phyloP scores from a whole-genome alignment of 2,113 vertebrate genomes.

The Carettochelys insculpta region DNA sequence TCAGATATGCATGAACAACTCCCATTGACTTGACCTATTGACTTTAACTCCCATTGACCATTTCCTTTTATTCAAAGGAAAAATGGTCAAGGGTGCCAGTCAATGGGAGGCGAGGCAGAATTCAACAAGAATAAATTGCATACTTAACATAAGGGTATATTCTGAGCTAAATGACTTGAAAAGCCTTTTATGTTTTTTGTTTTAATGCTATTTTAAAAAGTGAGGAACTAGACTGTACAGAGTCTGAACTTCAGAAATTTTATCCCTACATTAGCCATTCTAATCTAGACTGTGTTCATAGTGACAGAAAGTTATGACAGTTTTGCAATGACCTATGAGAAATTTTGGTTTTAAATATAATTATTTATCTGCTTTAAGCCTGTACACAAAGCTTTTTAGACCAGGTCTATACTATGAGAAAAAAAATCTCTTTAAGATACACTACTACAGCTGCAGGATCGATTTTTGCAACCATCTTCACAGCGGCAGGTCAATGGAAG shows the following conservation, averaged over 20 bases:
- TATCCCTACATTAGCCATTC: background rate
- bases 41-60: conserved; percentile 22
- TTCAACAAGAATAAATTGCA: fast-evolving
- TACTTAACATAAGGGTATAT: background rate
- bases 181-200: background rate
- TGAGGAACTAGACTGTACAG: background rate
- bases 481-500: too few relatives aligned
- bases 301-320: background rate
- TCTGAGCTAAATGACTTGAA: background rate
- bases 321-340: background rate
- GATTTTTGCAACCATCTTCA: too few relatives aligned
- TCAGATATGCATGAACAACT: background rate
- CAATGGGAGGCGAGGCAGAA: background rate
- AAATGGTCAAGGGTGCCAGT: conserved; percentile 4
- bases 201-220: background rate
- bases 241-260: background rate
- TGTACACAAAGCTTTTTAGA: background rate
- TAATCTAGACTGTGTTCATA: background rate
- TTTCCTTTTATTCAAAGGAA: background rate
- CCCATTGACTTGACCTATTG: background rate
- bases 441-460: too few relatives aligned
- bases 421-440: too few relatives aligned
- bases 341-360: background rate
- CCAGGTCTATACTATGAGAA: too few relatives aligned
- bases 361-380: background rate